Evolutionary conservation across 1,140 invertebrate species (phyloP).

Genomic region (Uloborus diversus): DNA sequence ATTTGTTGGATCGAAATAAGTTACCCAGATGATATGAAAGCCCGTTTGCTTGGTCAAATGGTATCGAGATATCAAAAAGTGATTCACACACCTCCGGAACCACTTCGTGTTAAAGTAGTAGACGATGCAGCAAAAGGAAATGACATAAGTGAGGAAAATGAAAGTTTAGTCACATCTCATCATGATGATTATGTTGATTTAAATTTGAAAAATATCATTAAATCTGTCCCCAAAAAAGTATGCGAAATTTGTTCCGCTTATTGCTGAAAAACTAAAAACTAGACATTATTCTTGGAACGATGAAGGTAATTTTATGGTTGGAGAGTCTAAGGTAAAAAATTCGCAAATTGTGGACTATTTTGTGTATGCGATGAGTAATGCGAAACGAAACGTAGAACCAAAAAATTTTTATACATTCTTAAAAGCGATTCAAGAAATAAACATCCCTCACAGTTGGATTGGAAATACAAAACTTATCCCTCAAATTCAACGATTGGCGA

Average conservation of each 20-base stretch:
- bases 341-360: background rate
- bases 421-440: background rate
- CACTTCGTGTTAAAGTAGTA: background rate
- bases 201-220: no score
- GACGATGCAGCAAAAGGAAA: background rate
- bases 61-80: background rate
- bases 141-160: no score
- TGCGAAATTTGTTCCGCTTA: constrained; percentile 12
- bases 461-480: no score
- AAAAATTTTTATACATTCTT: background rate
- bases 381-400: background rate
- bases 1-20: background rate
- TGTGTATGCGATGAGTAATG: background rate
- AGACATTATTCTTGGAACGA: constrained; percentile 2
- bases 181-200: no score
- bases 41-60: constrained; percentile 9
- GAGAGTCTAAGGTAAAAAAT: background rate
- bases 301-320: background rate
- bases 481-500: no score
- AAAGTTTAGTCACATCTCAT: no score
- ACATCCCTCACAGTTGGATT: background rate
- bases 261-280: constrained; percentile 18
- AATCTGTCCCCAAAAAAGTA: no score
- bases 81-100: background rate
- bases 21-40: constrained; percentile 23